Conservation (phyloP, 2,797 vertebrate species). For the Gymnoscopelus braueri region DNA sequence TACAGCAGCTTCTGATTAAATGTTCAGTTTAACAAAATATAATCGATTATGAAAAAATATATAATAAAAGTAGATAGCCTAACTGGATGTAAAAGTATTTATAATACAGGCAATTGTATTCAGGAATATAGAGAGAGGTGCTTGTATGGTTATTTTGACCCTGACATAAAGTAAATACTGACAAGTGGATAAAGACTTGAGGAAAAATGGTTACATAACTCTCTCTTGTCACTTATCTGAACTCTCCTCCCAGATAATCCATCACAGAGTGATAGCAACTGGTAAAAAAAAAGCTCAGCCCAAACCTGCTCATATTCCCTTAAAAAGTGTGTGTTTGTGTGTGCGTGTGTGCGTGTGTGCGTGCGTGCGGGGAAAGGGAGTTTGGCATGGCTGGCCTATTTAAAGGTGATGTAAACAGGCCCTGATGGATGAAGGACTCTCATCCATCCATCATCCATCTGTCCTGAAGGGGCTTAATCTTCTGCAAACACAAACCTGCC, state of each 20-base stretch:
- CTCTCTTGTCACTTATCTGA: conserved; percentile 56
- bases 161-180: conserved; percentile 45
- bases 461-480: conserved; percentile 78
- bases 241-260: conserved; percentile 40
- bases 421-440: conserved; percentile 73
- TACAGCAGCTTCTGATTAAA: no score
- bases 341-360: no score
- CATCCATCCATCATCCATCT: conserved; percentile 74
- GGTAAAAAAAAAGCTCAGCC: conserved; percentile 25
- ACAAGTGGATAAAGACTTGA: conserved; percentile 50
- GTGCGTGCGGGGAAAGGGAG: conserved; percentile 11
- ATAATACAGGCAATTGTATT: no score
- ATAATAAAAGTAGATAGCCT: no score
- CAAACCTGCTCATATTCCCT: conserved; percentile 20
- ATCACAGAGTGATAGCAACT: conserved; percentile 49
- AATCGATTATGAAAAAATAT: no score
- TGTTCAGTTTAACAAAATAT: no score
- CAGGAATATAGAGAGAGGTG: no score
- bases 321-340: no score
- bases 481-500: conserved; percentile 72
- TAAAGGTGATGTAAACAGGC: conserved; percentile 76
- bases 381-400: conserved; percentile 58
- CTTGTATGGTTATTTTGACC: conserved; percentile 42
- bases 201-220: conserved; percentile 54
- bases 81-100: no score